A percentile compares a stretch with the other conserved stretches of the same genome.
Evolutionary conservation across 2,113 vertebrate genomes (phyloP).

Genomic region (Naja naja): DNA sequence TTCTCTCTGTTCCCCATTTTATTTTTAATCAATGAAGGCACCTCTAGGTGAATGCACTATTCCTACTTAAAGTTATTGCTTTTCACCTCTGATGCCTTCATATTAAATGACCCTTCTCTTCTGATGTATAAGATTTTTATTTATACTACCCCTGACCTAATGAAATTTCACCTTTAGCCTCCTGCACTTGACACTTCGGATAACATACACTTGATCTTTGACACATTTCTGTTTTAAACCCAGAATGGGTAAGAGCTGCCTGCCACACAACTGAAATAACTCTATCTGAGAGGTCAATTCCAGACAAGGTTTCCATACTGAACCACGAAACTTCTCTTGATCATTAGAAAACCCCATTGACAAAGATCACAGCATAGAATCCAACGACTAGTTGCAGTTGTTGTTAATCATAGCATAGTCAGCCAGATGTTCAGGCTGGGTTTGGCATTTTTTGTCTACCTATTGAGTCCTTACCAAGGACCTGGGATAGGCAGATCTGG

Average conservation of each 20-base stretch:
- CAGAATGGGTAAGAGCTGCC: conserved; percentile 57
- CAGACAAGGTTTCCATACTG: conserved; percentile 25
- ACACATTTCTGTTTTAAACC: conserved; percentile 68
- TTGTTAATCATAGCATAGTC: too few relatives aligned
- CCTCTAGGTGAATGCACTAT: conserved; percentile 58
- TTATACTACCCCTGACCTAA: conserved; percentile 77
- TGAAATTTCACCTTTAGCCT: conserved; percentile 80
- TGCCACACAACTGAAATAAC: conserved; percentile 41
- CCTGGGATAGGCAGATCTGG: too few relatives aligned
- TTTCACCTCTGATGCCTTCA: conserved; percentile 79
- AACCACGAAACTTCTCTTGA: conserved; percentile 4
- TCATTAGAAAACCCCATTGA: conserved; percentile 1
- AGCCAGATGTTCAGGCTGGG: too few relatives aligned
- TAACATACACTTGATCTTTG: conserved; percentile 76
- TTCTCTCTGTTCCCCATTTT: conserved; percentile 52
- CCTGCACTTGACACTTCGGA: conserved; percentile 68
- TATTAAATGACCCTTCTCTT: conserved; percentile 69
- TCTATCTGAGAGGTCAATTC: conserved; percentile 48
- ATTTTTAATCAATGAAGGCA: conserved; percentile 63
- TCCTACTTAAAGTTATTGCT: conserved; percentile 81
- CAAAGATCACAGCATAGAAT: neutral
- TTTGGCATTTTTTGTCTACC: too few relatives aligned
- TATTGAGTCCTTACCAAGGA: neutral
- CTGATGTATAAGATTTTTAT: conserved; percentile 74
- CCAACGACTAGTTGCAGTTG: neutral